Evolutionary conservation across 1,140 invertebrate genomes (phyloP), one percentile per base, ranked within the genome.

Genomic region (Dinoponera quadriceps): DNA sequence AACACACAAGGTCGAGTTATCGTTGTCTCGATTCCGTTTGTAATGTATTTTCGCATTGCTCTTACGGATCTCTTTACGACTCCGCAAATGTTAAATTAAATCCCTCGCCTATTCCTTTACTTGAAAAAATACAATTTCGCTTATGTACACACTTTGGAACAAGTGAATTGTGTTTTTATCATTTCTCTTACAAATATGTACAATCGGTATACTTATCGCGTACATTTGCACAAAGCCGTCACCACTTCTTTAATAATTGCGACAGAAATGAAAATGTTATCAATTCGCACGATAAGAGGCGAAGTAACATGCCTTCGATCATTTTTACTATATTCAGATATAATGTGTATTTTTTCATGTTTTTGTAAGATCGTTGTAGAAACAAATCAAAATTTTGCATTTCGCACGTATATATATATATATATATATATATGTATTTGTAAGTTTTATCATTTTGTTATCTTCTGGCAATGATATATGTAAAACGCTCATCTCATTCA

Each of bases 111-210:
- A 49, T 74, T n/a, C 20, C 59, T 74, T 87, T 84, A 73, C 78
- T 86, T 87, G 86, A 59, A 87, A 87, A 87, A 87, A 87, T 87
- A 87, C 85, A 83, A 86, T 78, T 78, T 86, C 38, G 59, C 57
- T 48, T 87, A 87, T 87, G 49, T 87, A 87, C 85, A 87, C 49
- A 72, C 33, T 71, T 71, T 14, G 9, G 44, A 73, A 73, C 22
- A 59, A 20, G 13, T 74, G 78, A n/a, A 63, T 62, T 72, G 27
- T 25, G 33, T 63, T 73, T 73, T 48, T n/a, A n/a, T 74, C 69
- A 44, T 38, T 60, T 49, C 55, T 51, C 25, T 73, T 74, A 72
- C 27, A 63, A 63, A 18, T 82, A 82, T 71, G 22, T 80, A 80
- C 65, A 71, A n/a, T 18, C 14, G 2, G 63, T 51, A 18, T 25